phyloP scores from a whole-genome alignment of 2,888 invertebrate species.

The Drosophila colorata region DNA sequence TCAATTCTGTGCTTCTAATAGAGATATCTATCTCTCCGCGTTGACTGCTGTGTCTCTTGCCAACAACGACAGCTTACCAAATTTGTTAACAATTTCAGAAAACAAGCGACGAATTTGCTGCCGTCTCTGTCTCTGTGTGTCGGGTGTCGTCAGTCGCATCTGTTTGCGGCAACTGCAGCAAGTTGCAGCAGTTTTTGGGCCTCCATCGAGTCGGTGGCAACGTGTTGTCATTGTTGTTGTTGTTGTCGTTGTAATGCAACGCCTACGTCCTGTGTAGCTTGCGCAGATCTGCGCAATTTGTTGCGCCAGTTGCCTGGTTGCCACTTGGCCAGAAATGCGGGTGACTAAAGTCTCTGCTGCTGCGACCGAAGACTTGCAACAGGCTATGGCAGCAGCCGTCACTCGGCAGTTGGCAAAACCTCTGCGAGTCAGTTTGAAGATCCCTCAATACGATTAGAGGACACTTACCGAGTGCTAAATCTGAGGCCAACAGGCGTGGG shows the following conservation, averaged over 20 bases:
- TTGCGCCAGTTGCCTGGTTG: slow-evolving; percentile 29
- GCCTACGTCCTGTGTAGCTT: slow-evolving; percentile 34
- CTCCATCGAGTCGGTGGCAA: slow-evolving; percentile 12
- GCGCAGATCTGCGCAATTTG: slow-evolving; percentile 47
- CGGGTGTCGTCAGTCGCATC: slow-evolving; percentile 6
- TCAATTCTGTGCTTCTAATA: slow-evolving; percentile 16
- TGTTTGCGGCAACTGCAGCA: slow-evolving; percentile 24
- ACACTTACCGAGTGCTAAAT: slow-evolving; percentile 27
- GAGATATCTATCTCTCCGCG: slow-evolving; percentile 27
- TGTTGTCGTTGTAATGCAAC: slow-evolving; percentile 26
- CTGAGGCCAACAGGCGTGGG: slow-evolving; percentile 27
- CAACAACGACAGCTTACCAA: slow-evolving; percentile 29
- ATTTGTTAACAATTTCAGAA: slow-evolving; percentile 46
- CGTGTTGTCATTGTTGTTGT: slow-evolving; percentile 17
- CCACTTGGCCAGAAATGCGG: slow-evolving; percentile 47
- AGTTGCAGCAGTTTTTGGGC: slow-evolving; percentile 6
- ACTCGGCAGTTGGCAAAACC: slow-evolving; percentile 43
- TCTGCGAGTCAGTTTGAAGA: slow-evolving; percentile 36
- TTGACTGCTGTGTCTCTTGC: slow-evolving; percentile 17
- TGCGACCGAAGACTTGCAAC: slow-evolving; percentile 20
- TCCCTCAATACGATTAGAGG: slow-evolving; percentile 47
- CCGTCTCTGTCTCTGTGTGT: slow-evolving; percentile 21
- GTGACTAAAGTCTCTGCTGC: slow-evolving; percentile 49
- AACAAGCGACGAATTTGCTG: slow-evolving; percentile 37
- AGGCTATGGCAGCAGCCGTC: slow-evolving; percentile 30